These are phyloP conservation scores for Thryonomys swinderianus DNA, from an alignment of 2,113 vertebrate genomes.

Conservation along the genomic window DNA sequence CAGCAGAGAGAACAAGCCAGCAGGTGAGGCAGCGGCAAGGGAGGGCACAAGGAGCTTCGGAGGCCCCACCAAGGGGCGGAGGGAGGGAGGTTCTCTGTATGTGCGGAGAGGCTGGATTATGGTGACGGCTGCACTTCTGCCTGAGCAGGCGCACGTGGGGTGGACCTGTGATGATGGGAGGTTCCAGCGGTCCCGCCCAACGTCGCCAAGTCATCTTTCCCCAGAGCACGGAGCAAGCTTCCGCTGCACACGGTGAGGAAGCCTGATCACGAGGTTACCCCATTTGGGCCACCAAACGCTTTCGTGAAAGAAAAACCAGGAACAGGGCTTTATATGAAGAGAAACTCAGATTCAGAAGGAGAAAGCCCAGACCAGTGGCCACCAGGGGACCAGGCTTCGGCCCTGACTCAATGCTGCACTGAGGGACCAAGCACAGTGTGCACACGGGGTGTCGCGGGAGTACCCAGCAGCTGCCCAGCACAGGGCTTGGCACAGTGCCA, in stretches of 20 bases:
- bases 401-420: too few species aligned
- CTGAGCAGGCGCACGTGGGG: not conserved
- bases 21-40: not conserved
- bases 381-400: accelerated
- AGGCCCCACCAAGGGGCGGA: not conserved
- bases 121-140: not conserved
- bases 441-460: not conserved
- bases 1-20: too few species aligned
- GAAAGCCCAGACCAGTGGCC: not conserved
- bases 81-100: not conserved
- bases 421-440: accelerated
- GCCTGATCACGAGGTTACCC: not conserved
- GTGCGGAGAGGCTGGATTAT: not conserved
- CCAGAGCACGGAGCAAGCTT: not conserved
- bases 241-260: not conserved
- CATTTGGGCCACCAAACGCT: not conserved
- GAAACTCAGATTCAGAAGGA: not conserved
- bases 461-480: not conserved
- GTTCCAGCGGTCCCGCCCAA: not conserved
- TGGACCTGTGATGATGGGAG: not conserved
- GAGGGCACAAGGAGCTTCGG: not conserved
- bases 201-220: not conserved
- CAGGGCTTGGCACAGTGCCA: not conserved
- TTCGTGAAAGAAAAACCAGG: not conserved
- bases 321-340: not conserved